These are phyloP conservation scores for Aporophyla lueneburgensis DNA, from an alignment of 2,888 invertebrate species.

Conservation along the genomic window DNA sequence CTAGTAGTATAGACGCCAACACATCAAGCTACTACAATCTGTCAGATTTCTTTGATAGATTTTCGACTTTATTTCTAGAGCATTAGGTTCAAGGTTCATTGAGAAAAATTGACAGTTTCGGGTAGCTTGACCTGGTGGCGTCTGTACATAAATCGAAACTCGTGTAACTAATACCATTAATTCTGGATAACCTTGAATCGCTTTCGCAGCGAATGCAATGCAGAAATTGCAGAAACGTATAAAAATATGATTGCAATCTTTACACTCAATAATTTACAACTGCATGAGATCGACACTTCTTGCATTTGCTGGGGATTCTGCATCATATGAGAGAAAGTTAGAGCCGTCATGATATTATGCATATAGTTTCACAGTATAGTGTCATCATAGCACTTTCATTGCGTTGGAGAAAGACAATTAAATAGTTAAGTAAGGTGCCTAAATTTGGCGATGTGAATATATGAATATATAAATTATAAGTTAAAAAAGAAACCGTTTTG, in stretches of 20 bases:
- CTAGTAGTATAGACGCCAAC: too few relatives aligned
- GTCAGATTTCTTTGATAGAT: too few relatives aligned
- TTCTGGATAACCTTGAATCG: slow-evolving; percentile 14
- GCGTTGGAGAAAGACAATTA: slow-evolving; percentile 14
- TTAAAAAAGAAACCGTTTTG: not conserved
- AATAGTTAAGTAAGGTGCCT: not conserved
- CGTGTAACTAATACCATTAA: slow-evolving; percentile 1
- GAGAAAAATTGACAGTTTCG: too few relatives aligned
- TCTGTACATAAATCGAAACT: not conserved
- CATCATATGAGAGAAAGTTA: slow-evolving; percentile 41
- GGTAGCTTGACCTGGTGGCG: too few relatives aligned
- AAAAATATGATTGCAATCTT: slow-evolving; percentile 49
- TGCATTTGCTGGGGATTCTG: slow-evolving; percentile 15
- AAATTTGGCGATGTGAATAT: not conserved
- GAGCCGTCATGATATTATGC: not conserved
- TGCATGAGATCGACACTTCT: slow-evolving; percentile 25
- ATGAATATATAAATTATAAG: not conserved
- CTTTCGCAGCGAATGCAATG: slow-evolving; percentile 13
- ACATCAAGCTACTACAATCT: too few relatives aligned
- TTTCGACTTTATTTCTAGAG: too few relatives aligned
- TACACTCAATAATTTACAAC: slow-evolving; percentile 26
- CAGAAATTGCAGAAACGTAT: slow-evolving; percentile 22
- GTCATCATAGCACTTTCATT: slow-evolving; percentile 21
- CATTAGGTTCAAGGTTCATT: too few relatives aligned
- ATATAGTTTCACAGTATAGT: slow-evolving; percentile 17